These are phyloP conservation scores for Penaeus japonicus DNA, from an alignment of 1,140 invertebrate species.

Conservation along the genomic window DNA sequence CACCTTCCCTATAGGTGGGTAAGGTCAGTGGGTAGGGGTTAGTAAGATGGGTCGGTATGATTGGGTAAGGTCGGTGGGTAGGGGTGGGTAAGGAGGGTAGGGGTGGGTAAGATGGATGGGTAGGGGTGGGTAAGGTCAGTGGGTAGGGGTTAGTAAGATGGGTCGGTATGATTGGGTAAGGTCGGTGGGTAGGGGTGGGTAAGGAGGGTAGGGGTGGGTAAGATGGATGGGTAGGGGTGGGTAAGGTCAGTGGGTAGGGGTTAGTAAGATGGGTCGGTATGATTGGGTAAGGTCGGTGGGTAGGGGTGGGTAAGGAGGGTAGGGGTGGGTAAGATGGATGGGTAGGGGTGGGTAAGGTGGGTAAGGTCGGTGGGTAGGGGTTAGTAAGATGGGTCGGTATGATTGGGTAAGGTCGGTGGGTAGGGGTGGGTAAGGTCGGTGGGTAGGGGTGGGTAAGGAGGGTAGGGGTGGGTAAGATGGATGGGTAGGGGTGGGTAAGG, in stretches of 20 bases:
- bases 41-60: not conserved
- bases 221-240: not conserved
- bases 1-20: not conserved
- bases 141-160: not conserved
- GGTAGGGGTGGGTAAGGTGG: not conserved
- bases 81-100: slow-evolving; percentile 68
- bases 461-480: not conserved
- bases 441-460: slow-evolving; percentile 68
- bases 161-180: slow-evolving; percentile 60
- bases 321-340: slow-evolving; percentile 61
- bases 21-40: not conserved
- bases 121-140: not conserved
- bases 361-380: not conserved
- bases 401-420: slow-evolving; percentile 66
- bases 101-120: not conserved
- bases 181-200: slow-evolving; percentile 68
- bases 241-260: not conserved
- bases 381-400: not conserved
- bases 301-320: slow-evolving; percentile 66
- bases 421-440: slow-evolving; percentile 67
- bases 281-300: slow-evolving; percentile 66
- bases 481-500: not conserved
- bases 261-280: not conserved
- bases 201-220: slow-evolving; percentile 67
- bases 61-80: slow-evolving; percentile 66